Conservation (phyloP, 2,888 invertebrate genomes). For the Steromphala cineraria region DNA sequence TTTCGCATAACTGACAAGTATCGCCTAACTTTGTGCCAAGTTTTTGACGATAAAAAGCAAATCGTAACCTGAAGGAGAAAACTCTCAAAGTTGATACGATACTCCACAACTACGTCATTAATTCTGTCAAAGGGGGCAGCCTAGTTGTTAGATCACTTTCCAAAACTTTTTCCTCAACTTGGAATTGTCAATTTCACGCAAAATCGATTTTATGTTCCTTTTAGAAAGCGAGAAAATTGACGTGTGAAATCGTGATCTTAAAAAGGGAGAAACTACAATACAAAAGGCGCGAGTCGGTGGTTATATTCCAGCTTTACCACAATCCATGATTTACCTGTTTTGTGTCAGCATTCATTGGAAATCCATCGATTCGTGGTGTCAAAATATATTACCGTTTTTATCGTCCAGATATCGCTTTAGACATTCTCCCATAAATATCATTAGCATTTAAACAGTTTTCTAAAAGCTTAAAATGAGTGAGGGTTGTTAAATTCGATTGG, state of each 20-base stretch:
- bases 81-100: not conserved
- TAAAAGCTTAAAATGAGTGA: too few species aligned
- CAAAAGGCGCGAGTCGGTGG: not conserved
- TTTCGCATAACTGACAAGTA: slow-evolving; percentile 6
- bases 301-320: too few species aligned
- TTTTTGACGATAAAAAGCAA: not conserved
- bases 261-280: not conserved
- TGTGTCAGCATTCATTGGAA: not conserved
- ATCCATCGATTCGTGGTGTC: not conserved
- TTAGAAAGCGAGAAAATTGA: not conserved
- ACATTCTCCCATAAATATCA: too few species aligned
- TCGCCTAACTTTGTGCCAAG: not conserved
- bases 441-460: too few species aligned
- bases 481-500: too few species aligned
- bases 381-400: not conserved
- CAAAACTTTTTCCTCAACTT: slow-evolving; percentile 1
- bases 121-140: slow-evolving; percentile 14
- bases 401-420: too few species aligned
- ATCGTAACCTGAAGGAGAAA: not conserved
- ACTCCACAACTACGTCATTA: not conserved
- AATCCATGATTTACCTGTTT: too few species aligned
- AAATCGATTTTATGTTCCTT: slow-evolving; percentile 17
- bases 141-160: slow-evolving; percentile 20
- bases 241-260: slow-evolving; percentile 14
- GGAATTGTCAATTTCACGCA: slow-evolving; percentile 19